Evolutionary conservation across 2,888 invertebrate genomes (phyloP), one percentile per base, ranked within the genome.

Genomic region (Acrobasis repandana): DNA sequence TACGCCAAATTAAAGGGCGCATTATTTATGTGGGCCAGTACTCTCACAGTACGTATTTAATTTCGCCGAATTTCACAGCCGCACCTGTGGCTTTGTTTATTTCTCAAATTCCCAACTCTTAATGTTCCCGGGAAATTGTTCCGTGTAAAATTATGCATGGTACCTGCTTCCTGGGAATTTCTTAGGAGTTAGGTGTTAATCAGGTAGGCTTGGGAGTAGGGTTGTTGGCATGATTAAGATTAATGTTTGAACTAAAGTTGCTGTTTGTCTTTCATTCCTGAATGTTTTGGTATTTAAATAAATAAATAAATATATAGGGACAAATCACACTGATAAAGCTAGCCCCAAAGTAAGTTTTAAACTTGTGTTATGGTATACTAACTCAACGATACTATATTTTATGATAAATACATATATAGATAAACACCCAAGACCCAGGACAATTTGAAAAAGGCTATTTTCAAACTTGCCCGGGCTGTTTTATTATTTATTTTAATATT

Each of bases 21-120:
- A 84, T 85, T 82, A 86, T 87, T 87, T 83, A 86, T 77, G 79
- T 70, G 67, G 75, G 61, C 72, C 73, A 69, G 78, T 70, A 66
- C 72, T 72, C 74, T 76, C 75, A 73, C 63, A 56, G 59, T 62
- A 72, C 70, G 77, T 78, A 79, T 88, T 86, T 83, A 86, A 85
- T 86, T 83, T 79, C 65, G 71, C 69, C 73, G 51, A 28, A 38
- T 54, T 36, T 20, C 54, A 18, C 70, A 70, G 67, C 73, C 73
- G 72, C 88, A 88, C 86, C 88, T 88, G 88, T 79, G 85, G 84
- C 82, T 79, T 82, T 86, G 84, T 88, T 87, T 88, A 87, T 88
- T 81, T 74, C 69, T 67, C 65, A 71, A 79, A 82, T 80, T 80
- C 75, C 67, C 69, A 73, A 74, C 75, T 73, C 70, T 66, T 77